Base-by-base conservation (phyloP, 2,113 vertebrate species). In the Cephalopholis sonnerati region DNA sequence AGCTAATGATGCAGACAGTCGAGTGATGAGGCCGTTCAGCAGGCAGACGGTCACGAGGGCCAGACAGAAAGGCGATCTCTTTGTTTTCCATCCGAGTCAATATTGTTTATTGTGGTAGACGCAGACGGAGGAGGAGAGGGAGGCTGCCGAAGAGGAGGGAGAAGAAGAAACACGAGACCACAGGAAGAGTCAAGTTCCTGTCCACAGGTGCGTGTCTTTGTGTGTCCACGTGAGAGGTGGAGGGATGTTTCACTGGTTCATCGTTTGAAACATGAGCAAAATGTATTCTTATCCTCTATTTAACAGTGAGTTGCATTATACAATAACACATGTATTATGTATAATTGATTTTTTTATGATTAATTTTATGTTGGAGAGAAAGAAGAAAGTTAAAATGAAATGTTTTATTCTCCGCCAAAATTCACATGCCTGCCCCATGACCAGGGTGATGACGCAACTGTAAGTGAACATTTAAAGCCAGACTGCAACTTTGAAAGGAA, bases 101-200 rank as follows among this genome's bases (percentile, higher is more conserved):
- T 62, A 27, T 57, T 86, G 83, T 86, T 89, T 87, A 41, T 84
- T 84, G 83, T 79, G 67, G 59, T 29, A 72, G 79, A 77, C 51
- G 2, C 62, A 68, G 39, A 54, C 24, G 7, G 55, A 39, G 57
- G 25, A 48, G n/a, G 55, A 55, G 27, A 36, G 27, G 17, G 59
- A 72, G 48, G 24, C 16, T 6, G 63, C 44, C 36, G 36, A 44
- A 46, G 77, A 79, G 50, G 75, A 73, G 67, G 74, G 44, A 53
- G 63, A 55, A 5, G 62, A 74, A 69, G 83, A 82, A 82, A 87
- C 11, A 0, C 51, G 79, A 88, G 9, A 68, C 74, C 54, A 29
- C 75, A 54, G 7, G 61, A 75, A 36, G 78, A 81, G 70, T 82
- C 77, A 48, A 46, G 81, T 90, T 88, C 25, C 27, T 20, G 17